Evolutionary conservation across 1,140 invertebrate species (phyloP).

Genomic region (Solenopsis invicta): DNA sequence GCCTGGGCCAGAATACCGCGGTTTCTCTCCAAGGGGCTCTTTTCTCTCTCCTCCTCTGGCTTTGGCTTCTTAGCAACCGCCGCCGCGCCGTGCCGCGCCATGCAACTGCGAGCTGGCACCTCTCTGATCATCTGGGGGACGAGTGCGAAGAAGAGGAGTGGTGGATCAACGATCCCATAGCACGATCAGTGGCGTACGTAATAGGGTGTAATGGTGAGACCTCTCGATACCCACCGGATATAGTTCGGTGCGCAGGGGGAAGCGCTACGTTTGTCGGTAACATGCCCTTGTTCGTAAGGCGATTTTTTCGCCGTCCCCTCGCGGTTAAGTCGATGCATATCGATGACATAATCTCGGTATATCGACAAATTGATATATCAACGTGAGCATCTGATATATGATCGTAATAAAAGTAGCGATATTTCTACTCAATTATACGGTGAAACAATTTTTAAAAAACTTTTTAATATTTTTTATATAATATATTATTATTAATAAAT

Average conservation of each 20-base stretch:
- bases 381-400: not conserved
- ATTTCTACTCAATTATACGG: not conserved
- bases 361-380: conserved; percentile 38
- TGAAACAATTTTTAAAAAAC: not conserved
- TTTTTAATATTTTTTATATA: no score
- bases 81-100: no score
- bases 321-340: conserved; percentile 21
- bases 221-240: conserved; percentile 56
- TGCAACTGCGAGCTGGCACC: conserved; percentile 50
- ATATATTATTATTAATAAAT: no score
- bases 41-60: conserved; percentile 21
- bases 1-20: conserved; percentile 42
- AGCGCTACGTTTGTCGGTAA: conserved; percentile 29
- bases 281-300: conserved; percentile 26
- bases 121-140: conserved; percentile 54
- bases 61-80: conserved; percentile 54
- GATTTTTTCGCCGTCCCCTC: conserved; percentile 31
- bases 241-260: not conserved
- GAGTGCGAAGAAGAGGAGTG: conserved; percentile 65
- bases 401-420: not conserved
- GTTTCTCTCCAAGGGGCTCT: conserved; percentile 51
- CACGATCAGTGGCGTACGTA: conserved; percentile 61
- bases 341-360: conserved; percentile 51
- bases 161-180: conserved; percentile 60
- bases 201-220: conserved; percentile 63